Evolutionary conservation across 2,797 vertebrate species (phyloP).

Genomic region (Etheostoma nigrum): DNA sequence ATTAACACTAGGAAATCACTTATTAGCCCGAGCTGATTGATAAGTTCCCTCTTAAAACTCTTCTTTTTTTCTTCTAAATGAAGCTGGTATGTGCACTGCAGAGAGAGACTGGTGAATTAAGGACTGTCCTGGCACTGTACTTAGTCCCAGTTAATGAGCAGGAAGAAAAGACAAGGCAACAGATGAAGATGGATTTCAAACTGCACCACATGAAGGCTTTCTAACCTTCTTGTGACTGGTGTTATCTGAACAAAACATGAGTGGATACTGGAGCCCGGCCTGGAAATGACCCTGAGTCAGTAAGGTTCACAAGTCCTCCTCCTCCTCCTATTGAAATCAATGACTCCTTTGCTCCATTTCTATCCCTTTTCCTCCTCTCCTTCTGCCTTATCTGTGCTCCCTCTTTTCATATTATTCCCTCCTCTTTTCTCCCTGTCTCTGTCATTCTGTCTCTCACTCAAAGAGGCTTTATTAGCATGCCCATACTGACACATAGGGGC

Average conservation of each 20-base stretch:
- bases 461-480: no score
- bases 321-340: neutral
- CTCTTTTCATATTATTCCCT: conserved; percentile 17
- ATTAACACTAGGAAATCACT: no score
- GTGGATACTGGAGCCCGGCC: neutral
- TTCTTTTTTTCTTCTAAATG: neutral
- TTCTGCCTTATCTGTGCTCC: neutral
- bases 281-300: conserved; percentile 20
- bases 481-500: no score
- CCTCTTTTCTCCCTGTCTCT: neutral
- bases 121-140: neutral
- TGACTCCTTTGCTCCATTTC: neutral
- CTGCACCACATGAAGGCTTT: conserved; percentile 17
- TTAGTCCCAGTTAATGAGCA: neutral
- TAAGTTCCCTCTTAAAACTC: no score
- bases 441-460: neutral
- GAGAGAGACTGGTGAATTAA: neutral
- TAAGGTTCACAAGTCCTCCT: neutral
- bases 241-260: conserved; percentile 6
- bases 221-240: conserved; percentile 23
- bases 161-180: conserved; percentile 26
- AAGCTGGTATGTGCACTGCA: neutral
- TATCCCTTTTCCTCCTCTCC: neutral
- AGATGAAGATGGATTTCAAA: conserved; percentile 39
- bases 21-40: no score